Evolutionary conservation across 2,113 vertebrate species (phyloP).

Genomic region (Gavia stellata): DNA sequence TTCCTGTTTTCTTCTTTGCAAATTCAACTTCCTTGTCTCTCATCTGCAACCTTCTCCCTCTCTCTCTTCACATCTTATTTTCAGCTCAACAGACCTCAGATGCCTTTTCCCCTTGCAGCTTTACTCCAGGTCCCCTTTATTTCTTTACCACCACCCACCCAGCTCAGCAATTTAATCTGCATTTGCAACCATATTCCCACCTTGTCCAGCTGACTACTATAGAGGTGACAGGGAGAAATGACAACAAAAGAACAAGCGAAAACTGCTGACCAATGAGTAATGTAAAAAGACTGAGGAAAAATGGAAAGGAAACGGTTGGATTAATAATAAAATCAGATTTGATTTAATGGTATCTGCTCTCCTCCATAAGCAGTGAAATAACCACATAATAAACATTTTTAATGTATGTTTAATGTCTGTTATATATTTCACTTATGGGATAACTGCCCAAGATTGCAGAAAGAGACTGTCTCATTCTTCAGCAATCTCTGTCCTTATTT

Average conservation of each 20-base stretch:
- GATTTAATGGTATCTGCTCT: not conserved
- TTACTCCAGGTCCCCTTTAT: not conserved
- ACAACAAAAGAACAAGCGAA: not conserved
- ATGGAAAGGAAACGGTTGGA: not conserved
- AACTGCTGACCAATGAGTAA: not conserved
- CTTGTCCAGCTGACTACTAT: not conserved
- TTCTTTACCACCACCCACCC: not conserved
- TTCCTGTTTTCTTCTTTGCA: not conserved
- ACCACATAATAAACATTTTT: not conserved
- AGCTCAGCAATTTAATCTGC: not conserved
- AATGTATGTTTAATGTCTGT: not conserved
- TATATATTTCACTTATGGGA: not conserved
- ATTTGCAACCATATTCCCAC: not conserved
- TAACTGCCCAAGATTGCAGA: not conserved
- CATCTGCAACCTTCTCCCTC: not conserved
- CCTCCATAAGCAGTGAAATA: not conserved
- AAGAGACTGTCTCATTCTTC: slow-evolving; percentile 20
- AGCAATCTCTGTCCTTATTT: slow-evolving; percentile 8
- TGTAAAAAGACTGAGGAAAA: not conserved
- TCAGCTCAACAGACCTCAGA: not conserved
- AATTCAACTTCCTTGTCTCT: not conserved
- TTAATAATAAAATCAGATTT: not conserved
- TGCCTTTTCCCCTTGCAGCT: not conserved
- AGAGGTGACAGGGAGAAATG: not conserved
- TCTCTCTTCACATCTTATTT: not conserved